Conservation (phyloP, 2,113 vertebrate species). For the human region DNA sequence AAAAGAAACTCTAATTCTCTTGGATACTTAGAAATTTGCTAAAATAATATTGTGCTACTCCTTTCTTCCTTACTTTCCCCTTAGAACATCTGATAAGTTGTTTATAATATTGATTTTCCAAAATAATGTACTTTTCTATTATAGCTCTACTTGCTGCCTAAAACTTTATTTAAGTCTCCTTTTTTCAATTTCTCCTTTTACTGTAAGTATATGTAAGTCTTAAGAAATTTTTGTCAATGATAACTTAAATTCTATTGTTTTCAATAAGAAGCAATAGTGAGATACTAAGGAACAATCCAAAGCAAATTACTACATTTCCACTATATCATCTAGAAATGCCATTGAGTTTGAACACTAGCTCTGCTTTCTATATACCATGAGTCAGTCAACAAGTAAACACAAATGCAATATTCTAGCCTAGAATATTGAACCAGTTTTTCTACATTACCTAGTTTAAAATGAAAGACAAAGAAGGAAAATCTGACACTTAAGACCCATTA, state of each 20-base stretch:
- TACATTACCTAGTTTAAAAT: conserved; percentile 7
- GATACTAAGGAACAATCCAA: background rate
- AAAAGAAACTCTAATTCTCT: conserved; percentile 2
- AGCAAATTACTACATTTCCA: conserved; percentile 3
- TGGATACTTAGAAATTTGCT: background rate
- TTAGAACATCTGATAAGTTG: background rate
- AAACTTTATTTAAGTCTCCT: background rate
- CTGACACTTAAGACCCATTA: conserved; percentile 2
- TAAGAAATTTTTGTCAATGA: background rate
- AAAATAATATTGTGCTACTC: background rate
- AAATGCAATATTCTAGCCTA: background rate
- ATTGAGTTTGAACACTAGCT: background rate
- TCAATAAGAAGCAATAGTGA: background rate
- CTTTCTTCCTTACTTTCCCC: background rate
- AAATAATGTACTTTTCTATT: conserved; percentile 5
- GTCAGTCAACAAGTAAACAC: conserved; percentile 1
- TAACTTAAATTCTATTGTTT: conserved; percentile 30
- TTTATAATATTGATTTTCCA: background rate
- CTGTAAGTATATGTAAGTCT: conserved; percentile 11
- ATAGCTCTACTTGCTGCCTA: background rate
- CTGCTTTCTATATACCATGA: background rate
- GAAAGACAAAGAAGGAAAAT: conserved; percentile 47
- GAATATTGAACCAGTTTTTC: conserved; percentile 49
- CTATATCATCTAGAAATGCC: background rate
- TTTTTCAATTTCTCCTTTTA: conserved; percentile 11